Conservation (phyloP, 2,888 invertebrate genomes). For the Steinernema carpocapsae region DNA sequence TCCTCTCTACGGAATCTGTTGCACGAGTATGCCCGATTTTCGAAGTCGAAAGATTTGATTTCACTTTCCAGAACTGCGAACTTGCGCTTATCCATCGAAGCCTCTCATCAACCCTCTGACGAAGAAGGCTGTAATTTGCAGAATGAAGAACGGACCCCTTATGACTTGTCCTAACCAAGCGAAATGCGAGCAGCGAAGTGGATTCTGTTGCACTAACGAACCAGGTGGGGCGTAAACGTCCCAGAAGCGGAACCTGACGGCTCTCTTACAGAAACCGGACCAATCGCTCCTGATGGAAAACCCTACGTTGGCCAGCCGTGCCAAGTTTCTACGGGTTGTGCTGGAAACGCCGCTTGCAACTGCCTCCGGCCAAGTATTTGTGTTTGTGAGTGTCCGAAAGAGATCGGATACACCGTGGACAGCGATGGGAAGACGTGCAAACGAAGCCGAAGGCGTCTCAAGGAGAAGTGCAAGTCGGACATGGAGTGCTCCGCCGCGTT, state of each 20-base stretch:
- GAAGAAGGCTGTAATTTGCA: conserved; percentile 60
- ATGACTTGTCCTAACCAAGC: conserved; percentile 55
- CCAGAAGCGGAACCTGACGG: conserved; percentile 8
- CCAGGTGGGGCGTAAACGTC: conserved; percentile 12
- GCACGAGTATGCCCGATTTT: conserved; percentile 53
- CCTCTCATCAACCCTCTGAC: conserved; percentile 57
- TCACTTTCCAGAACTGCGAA: conserved; percentile 55
- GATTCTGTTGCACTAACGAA: conserved; percentile 55
- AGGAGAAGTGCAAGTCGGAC: conserved; percentile 64
- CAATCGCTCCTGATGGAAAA: neutral
- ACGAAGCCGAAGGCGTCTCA: conserved; percentile 56
- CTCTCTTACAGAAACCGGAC: conserved; percentile 3
- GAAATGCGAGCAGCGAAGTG: conserved; percentile 57
- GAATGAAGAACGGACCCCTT: conserved; percentile 39
- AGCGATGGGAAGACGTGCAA: conserved; percentile 57
- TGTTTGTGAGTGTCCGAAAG: conserved; percentile 60
- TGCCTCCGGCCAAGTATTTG: conserved; percentile 49
- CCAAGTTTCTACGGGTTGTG: conserved; percentile 46
- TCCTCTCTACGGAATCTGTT: conserved; percentile 62
- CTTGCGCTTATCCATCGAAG: conserved; percentile 60
- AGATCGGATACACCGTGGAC: conserved; percentile 59
- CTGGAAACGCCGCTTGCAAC: conserved; percentile 58
- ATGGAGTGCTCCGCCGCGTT: conserved; percentile 66
- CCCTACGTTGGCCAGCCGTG: conserved; percentile 24
- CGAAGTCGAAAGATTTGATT: neutral